Percentiles rank a stretch among this genome's conserved stretches.
Conservation (phyloP, 2,888 invertebrate species). For the Leistus spinibarbis region DNA sequence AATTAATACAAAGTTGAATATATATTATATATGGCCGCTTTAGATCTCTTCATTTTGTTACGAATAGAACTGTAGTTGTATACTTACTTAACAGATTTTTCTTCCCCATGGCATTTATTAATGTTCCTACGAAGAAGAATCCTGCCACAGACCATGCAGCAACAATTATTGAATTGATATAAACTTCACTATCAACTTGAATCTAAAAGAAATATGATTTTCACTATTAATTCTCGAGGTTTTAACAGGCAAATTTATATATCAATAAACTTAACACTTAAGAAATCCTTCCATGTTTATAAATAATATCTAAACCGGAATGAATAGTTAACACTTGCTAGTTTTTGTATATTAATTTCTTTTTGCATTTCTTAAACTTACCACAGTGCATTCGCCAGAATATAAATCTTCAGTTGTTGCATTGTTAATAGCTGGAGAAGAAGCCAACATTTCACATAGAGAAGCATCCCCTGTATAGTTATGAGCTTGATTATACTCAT, state of each 20-base stretch:
- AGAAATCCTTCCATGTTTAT: too few species aligned
- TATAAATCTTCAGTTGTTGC: slow-evolving; percentile 42
- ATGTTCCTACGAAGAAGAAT: slow-evolving; percentile 65
- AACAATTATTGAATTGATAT: slow-evolving; percentile 72
- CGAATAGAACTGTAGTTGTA: not conserved
- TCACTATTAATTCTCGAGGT: not conserved
- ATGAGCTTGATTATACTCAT: slow-evolving; percentile 51
- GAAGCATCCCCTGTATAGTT: slow-evolving; percentile 51
- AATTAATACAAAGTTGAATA: not conserved
- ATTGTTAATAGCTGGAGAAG: slow-evolving; percentile 43
- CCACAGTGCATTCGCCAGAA: slow-evolving; percentile 50
- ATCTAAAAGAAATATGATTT: slow-evolving; percentile 7
- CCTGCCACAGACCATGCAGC: slow-evolving; percentile 67
- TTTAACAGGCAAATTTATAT: not conserved
- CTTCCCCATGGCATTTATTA: slow-evolving; percentile 62
- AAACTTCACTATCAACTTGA: slow-evolving; percentile 55
- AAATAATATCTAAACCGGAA: too few species aligned
- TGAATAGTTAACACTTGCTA: too few species aligned
- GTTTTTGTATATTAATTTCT: too few species aligned
- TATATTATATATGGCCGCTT: not conserved
- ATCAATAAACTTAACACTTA: not conserved
- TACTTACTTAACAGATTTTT: slow-evolving; percentile 61
- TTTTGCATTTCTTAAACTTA: too few species aligned
- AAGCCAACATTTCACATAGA: slow-evolving; percentile 57
- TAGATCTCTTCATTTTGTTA: too few species aligned